Evolutionary conservation across 1,140 invertebrate genomes (phyloP), one percentile per base, ranked within the genome.

Genomic region (Antheraea mylitta): DNA sequence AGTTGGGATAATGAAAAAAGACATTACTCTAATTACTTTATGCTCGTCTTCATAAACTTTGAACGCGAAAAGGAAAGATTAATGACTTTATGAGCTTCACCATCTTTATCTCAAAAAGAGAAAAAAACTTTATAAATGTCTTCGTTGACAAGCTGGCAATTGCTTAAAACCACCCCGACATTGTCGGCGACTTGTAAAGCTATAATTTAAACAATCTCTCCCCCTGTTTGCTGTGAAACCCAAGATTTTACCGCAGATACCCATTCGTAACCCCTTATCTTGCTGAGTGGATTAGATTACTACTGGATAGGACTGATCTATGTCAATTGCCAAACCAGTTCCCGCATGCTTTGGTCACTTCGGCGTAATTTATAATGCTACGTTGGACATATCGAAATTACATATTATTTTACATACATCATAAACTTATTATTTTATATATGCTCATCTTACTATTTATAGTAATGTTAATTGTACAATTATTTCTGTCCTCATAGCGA

Each of bases 191-290:
- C 70, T 80, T 73, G 74, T 75, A 76, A 73, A 48, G 58, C 73
- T 70, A 81, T 87, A 89, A 88, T 83, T 90, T 87, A 86, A 85
- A 81, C 83, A 82, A 83, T 77, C 78, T 76, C 68, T 81, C 81
- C 82, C 81, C 83, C 79, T 87, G 79, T 85, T 83, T 83, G 76
- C 66, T 63, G 62, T 66, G 78, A 81, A 82, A 85, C 78, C 80
- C 80, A 80, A 89, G 85, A 87, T 80, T 83, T 76, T 75, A 73
- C 77, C 77, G 66, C 66, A 68, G 79, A 79, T 81, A 79, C 62
- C 64, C 65, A 64, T 73, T 72, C 62, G 69, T 72, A 75, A 73
- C 75, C 75, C 81, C 73, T 81, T 83, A 77, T 83, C 79, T 69
- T 68, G 45, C 18, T 64, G 64, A 42, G 66, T 36, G 60, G 60